Evolutionary conservation across 2,888 invertebrate species (phyloP).

Genomic region (Ectemnius cavifrons): DNA sequence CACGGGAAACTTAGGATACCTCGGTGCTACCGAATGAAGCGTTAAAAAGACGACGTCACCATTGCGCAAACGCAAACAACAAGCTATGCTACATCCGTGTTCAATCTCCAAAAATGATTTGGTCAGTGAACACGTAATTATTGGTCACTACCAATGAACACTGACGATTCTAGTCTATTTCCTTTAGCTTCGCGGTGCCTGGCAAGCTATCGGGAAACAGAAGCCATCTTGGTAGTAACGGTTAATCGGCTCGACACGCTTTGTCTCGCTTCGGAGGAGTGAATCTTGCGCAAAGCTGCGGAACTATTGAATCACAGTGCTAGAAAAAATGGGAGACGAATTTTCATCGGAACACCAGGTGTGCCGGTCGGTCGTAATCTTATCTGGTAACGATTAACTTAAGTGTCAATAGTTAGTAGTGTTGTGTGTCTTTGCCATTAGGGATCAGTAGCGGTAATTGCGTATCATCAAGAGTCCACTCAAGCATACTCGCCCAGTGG

Average conservation of each 20-base stretch:
- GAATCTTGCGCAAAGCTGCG: neutral
- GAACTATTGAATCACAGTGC: neutral
- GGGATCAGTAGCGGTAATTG: too few relatives aligned
- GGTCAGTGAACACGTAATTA: constrained; percentile 3
- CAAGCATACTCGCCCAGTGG: too few relatives aligned
- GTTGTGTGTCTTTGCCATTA: too few relatives aligned
- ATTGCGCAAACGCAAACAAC: too few relatives aligned
- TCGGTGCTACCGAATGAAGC: too few relatives aligned
- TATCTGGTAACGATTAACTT: constrained; percentile 8
- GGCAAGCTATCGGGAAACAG: neutral
- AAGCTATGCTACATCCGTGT: too few relatives aligned
- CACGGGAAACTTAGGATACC: too few relatives aligned
- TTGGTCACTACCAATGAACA: neutral
- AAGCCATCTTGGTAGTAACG: neutral
- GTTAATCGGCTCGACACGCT: constrained; percentile 4
- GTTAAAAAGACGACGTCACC: too few relatives aligned
- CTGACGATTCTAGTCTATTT: neutral
- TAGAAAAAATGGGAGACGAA: neutral
- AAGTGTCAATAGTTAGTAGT: neutral
- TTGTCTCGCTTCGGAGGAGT: neutral
- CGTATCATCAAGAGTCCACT: too few relatives aligned
- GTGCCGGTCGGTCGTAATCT: neutral
- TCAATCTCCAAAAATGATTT: neutral
- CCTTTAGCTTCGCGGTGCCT: neutral
- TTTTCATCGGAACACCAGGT: neutral